Evolutionary conservation across 2,888 invertebrate genomes (phyloP).

Genomic region (Lysandra bellargus): DNA sequence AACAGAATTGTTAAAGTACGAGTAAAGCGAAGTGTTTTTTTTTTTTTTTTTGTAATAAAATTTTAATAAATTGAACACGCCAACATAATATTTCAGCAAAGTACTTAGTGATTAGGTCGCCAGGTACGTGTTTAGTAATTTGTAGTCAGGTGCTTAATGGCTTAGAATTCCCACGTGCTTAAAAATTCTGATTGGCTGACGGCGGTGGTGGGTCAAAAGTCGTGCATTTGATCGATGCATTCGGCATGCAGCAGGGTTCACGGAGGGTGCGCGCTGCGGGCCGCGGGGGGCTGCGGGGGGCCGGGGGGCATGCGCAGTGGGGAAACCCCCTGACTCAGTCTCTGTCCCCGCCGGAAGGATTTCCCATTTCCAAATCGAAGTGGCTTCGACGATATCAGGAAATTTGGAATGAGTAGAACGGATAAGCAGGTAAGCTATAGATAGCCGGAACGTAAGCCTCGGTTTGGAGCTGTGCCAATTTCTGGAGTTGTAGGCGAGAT

Average conservation of each 20-base stretch:
- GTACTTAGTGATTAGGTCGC: background rate
- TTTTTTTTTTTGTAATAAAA: background rate
- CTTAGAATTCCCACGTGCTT: background rate
- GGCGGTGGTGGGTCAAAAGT: background rate
- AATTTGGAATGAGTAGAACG: background rate
- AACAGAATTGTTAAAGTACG: too few species aligned
- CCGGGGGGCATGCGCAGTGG: conserved; percentile 35
- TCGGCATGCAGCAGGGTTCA: conserved; percentile 33
- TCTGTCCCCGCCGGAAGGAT: background rate
- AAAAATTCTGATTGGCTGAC: background rate
- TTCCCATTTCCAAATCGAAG: background rate
- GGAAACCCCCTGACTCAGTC: conserved; percentile 2
- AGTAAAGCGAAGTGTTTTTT: background rate
- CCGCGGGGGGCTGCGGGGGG: conserved; percentile 32
- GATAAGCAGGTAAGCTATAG: background rate
- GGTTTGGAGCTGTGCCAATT: background rate
- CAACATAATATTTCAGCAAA: background rate
- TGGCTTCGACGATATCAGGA: background rate
- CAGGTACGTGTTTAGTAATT: background rate
- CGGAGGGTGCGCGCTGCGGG: conserved; percentile 36
- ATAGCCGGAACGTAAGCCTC: background rate
- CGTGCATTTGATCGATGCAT: conserved; percentile 25
- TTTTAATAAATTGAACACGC: background rate
- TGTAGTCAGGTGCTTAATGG: background rate
- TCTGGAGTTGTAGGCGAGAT: background rate